A percentile compares a stretch with the other conserved stretches of the same genome.
These are phyloP conservation scores for Galeruca laticollis DNA, from an alignment of 2,888 invertebrate species.

Conservation along the genomic window DNA sequence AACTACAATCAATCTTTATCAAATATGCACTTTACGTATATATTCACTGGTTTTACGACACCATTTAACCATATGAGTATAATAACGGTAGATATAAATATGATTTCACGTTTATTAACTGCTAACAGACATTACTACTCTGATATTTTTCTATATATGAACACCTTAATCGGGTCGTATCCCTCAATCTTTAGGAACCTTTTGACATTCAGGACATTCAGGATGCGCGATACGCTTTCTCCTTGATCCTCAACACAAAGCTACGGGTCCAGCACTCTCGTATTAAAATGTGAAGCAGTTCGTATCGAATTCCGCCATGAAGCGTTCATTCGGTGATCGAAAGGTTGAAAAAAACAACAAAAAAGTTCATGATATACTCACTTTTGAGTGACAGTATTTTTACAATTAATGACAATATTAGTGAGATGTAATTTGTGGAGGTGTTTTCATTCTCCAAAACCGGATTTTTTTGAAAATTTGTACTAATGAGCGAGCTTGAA, in stretches of 20 bases:
- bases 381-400: background rate
- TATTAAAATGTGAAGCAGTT: conserved; percentile 33
- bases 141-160: too few relatives aligned
- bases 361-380: background rate
- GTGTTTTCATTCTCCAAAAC: conserved; percentile 7
- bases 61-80: too few relatives aligned
- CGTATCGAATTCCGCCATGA: conserved; percentile 27
- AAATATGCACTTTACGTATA: too few relatives aligned
- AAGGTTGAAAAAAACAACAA: conserved; percentile 5
- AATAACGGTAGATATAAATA: too few relatives aligned
- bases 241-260: conserved; percentile 34
- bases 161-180: conserved; percentile 3
- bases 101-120: too few relatives aligned
- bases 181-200: background rate
- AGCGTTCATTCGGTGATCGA: conserved; percentile 7
- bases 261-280: conserved; percentile 31
- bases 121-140: too few relatives aligned
- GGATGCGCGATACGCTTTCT: conserved; percentile 33
- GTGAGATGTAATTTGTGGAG: conserved; percentile 24
- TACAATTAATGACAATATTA: conserved; percentile 11
- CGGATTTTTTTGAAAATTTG: conserved; percentile 7
- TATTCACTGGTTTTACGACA: too few relatives aligned
- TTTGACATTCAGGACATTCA: conserved; percentile 4
- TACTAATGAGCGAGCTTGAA: conserved; percentile 29
- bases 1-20: too few relatives aligned